Percentiles rank a stretch among this genome's conserved stretches.
Conservation (phyloP, 2,888 invertebrate species). For the Chrysolina americana region DNA sequence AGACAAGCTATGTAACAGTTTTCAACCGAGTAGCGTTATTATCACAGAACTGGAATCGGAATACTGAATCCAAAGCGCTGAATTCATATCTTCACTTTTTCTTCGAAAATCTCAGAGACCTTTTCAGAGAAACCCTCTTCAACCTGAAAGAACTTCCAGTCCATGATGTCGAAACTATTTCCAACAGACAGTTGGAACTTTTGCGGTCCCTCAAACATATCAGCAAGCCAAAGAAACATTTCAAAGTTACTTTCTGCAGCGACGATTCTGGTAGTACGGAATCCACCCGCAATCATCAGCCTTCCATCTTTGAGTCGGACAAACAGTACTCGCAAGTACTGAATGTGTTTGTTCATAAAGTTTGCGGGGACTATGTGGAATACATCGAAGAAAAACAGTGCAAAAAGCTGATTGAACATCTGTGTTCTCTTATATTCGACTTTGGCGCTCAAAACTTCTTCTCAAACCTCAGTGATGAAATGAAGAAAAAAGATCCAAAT, state of each 20-base stretch:
- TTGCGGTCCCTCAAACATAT: constrained; percentile 69
- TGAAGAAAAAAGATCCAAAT: constrained; percentile 52
- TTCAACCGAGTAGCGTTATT: constrained; percentile 72
- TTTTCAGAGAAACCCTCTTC: constrained; percentile 62
- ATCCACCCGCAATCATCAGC: constrained; percentile 29
- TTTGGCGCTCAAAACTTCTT: constrained; percentile 74
- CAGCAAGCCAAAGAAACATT: constrained; percentile 68
- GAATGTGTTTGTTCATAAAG: constrained; percentile 68
- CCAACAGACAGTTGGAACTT: constrained; percentile 70
- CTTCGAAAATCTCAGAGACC: constrained; percentile 65
- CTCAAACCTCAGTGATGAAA: constrained; percentile 65
- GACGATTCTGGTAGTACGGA: constrained; percentile 44
- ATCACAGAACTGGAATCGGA: constrained; percentile 74
- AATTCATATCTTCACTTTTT: constrained; percentile 65
- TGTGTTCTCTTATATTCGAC: constrained; percentile 73
- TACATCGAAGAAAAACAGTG: constrained; percentile 70
- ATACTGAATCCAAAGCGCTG: constrained; percentile 64
- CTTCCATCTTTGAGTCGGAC: constrained; percentile 42
- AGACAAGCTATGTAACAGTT: constrained; percentile 68
- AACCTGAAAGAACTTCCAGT: constrained; percentile 55
- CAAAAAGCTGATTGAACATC: constrained; percentile 70
- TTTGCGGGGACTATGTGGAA: constrained; percentile 74
- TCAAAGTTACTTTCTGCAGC: constrained; percentile 65
- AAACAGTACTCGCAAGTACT: constrained; percentile 70
- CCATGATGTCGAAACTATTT: constrained; percentile 52